Evolutionary conservation across 1,140 invertebrate species (phyloP).

Genomic region (Piezodorus guildinii): DNA sequence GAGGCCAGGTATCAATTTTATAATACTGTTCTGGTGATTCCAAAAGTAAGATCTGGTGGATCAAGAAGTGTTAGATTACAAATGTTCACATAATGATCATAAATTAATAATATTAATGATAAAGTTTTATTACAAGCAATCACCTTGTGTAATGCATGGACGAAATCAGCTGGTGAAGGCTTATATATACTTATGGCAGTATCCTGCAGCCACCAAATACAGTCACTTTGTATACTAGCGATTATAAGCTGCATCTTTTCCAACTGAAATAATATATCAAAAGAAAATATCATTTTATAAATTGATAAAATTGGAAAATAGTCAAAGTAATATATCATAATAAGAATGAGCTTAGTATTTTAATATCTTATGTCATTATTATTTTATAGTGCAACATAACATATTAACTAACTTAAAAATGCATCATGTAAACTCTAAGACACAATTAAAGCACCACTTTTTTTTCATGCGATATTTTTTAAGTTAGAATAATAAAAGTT

Average conservation of each 20-base stretch:
- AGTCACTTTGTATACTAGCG: constrained; percentile 66
- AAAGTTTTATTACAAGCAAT: neutral
- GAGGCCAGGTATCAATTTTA: constrained; percentile 88
- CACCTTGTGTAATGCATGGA: constrained; percentile 70
- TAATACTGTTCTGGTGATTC: constrained; percentile 78
- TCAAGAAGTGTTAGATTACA: neutral
- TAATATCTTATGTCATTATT: no score
- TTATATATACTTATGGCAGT: constrained; percentile 62
- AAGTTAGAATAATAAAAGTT: no score
- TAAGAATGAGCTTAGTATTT: no score
- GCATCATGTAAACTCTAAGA: no score
- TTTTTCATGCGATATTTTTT: no score
- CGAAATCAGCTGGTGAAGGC: constrained; percentile 57
- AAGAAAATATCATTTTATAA: neutral
- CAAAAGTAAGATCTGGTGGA: constrained; percentile 56
- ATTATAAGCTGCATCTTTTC: constrained; percentile 56
- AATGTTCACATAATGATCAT: neutral
- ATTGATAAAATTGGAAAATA: neutral
- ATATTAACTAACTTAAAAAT: no score
- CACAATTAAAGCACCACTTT: no score
- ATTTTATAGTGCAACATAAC: no score
- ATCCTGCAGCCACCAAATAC: constrained; percentile 75
- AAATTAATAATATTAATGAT: neutral
- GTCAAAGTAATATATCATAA: no score
- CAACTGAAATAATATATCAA: constrained; percentile 21